Conservation (phyloP, 2,797 vertebrate genomes). For the Tarsius wallacei region DNA sequence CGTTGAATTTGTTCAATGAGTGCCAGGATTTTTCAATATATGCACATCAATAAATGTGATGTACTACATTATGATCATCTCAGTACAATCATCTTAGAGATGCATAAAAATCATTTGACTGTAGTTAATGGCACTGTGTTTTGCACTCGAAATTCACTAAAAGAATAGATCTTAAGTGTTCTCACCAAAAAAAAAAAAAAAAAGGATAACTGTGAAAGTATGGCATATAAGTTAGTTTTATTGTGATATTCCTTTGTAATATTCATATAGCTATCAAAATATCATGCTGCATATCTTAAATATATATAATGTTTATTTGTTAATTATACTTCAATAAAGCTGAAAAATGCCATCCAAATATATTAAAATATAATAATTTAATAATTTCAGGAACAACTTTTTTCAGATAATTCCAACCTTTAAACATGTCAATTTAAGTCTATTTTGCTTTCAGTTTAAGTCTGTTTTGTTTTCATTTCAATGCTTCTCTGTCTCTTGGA, state of each 20-base stretch:
- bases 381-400: conserved; percentile 57
- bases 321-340: background rate
- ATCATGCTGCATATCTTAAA: background rate
- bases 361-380: conserved; percentile 64
- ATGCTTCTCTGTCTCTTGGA: background rate
- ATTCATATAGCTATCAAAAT: background rate
- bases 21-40: background rate
- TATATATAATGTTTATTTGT: background rate
- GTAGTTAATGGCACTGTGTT: background rate
- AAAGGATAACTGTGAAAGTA: background rate
- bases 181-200: background rate
- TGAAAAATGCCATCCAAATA: conserved; percentile 29
- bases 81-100: background rate
- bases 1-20: background rate
- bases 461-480: conserved; percentile 29
- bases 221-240: background rate
- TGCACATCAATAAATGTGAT: background rate
- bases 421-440: conserved; percentile 51
- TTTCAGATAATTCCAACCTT: conserved; percentile 67
- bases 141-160: background rate
- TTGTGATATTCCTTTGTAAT: background rate
- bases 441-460: background rate
- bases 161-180: background rate
- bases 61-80: background rate
- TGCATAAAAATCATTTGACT: background rate